These are phyloP conservation scores for Syngnathus acus DNA, from an alignment of 2,797 vertebrate species.

Conservation along the genomic window DNA sequence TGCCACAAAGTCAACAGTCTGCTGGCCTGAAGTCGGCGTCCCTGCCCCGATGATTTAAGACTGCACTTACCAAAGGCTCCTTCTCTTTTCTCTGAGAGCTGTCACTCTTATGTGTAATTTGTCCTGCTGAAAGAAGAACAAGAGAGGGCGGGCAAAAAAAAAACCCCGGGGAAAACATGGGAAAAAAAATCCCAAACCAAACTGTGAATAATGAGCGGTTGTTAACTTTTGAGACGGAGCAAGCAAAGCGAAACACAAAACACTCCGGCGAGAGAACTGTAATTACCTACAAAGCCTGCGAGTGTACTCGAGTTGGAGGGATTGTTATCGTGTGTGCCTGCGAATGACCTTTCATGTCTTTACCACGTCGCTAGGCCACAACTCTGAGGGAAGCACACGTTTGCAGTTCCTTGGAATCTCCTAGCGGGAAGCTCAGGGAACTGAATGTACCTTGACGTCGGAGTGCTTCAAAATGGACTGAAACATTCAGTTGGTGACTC, in stretches of 20 bases:
- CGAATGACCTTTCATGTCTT: constrained; percentile 73
- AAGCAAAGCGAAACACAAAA: constrained; percentile 79
- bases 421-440: constrained; percentile 29
- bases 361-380: constrained; percentile 53
- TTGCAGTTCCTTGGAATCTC: constrained; percentile 40
- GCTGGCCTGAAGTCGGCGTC: constrained; percentile 63
- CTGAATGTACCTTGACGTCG: constrained; percentile 20
- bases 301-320: constrained; percentile 69
- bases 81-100: constrained; percentile 70
- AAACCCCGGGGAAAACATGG: background rate
- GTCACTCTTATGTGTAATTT: constrained; percentile 75
- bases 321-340: constrained; percentile 65
- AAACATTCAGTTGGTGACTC: background rate
- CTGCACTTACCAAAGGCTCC: constrained; percentile 66
- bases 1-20: constrained; percentile 73
- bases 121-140: constrained; percentile 44
- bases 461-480: background rate
- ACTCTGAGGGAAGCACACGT: constrained; percentile 41
- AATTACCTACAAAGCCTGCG: constrained; percentile 73
- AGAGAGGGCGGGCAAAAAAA: background rate
- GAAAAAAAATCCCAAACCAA: constrained; percentile 55
- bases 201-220: constrained; percentile 78
- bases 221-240: constrained; percentile 76
- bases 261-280: constrained; percentile 74
- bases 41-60: constrained; percentile 69